Conservation (phyloP, 2,888 invertebrate genomes). For the Patella caerulea region DNA sequence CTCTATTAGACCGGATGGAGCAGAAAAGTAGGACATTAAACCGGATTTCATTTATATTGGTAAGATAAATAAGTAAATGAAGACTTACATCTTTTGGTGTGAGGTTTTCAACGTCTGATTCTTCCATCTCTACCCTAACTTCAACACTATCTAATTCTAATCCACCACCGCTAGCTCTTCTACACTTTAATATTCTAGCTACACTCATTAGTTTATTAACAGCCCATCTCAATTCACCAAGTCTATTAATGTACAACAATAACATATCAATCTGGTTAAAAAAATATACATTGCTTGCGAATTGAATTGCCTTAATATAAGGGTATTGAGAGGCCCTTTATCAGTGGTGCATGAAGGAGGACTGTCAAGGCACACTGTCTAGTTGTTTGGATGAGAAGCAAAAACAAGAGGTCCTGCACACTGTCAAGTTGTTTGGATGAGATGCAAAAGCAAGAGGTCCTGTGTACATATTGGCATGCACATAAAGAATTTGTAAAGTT, state of each 20-base stretch:
- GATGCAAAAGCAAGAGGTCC: too few relatives aligned
- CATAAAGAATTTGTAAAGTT: too few relatives aligned
- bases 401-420: neutral
- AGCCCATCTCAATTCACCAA: conserved; percentile 53
- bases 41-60: too few relatives aligned
- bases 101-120: conserved; percentile 61
- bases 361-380: too few relatives aligned
- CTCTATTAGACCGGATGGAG: too few relatives aligned
- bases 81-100: conserved; percentile 61
- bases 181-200: conserved; percentile 58
- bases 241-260: conserved; percentile 37
- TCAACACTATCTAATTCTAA: conserved; percentile 70
- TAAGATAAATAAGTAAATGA: neutral
- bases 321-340: too few relatives aligned
- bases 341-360: too few relatives aligned
- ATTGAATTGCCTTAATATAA: too few relatives aligned
- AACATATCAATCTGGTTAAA: neutral
- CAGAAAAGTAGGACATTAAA: too few relatives aligned
- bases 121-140: conserved; percentile 67
- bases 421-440: neutral
- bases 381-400: too few relatives aligned
- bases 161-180: conserved; percentile 64
- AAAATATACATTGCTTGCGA: too few relatives aligned
- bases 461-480: too few relatives aligned
- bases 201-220: conserved; percentile 60